These are phyloP conservation scores for Agelastica alni DNA, from an alignment of 2,888 invertebrate genomes.

Conservation along the genomic window DNA sequence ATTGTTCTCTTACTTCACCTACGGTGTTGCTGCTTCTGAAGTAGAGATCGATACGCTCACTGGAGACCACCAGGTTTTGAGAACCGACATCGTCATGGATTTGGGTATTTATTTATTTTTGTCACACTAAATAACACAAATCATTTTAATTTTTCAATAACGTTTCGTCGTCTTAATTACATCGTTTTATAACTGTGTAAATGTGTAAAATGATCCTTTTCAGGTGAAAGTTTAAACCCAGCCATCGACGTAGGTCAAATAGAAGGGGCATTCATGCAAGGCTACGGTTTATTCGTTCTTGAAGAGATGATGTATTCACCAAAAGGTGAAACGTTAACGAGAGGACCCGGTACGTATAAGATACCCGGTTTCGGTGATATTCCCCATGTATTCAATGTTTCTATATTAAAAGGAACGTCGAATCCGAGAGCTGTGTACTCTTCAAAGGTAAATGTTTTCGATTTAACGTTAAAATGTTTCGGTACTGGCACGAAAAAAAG, in stretches of 20 bases:
- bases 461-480: background rate
- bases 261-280: constrained; percentile 94
- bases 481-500: too few relatives aligned
- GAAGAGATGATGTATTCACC: constrained; percentile 90
- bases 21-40: constrained; percentile 83
- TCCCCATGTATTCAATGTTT: constrained; percentile 90
- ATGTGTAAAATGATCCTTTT: constrained; percentile 23
- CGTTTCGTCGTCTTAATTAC: too few relatives aligned
- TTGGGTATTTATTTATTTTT: constrained; percentile 60
- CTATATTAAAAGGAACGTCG: constrained; percentile 84
- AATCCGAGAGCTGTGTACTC: constrained; percentile 93
- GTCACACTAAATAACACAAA: background rate
- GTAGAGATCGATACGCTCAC: constrained; percentile 94
- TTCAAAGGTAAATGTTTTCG: constrained; percentile 76
- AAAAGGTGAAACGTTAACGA: constrained; percentile 76
- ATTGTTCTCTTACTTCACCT: constrained; percentile 84
- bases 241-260: constrained; percentile 97
- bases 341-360: constrained; percentile 94
- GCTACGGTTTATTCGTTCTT: constrained; percentile 88
- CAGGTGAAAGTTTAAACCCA: constrained; percentile 87
- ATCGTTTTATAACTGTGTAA: too few relatives aligned
- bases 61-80: constrained; percentile 87
- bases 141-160: background rate
- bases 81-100: constrained; percentile 96
- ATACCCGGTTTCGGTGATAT: constrained; percentile 92